phyloP scores from a whole-genome alignment of 1,140 invertebrate species.

The Heterodera carotae region DNA sequence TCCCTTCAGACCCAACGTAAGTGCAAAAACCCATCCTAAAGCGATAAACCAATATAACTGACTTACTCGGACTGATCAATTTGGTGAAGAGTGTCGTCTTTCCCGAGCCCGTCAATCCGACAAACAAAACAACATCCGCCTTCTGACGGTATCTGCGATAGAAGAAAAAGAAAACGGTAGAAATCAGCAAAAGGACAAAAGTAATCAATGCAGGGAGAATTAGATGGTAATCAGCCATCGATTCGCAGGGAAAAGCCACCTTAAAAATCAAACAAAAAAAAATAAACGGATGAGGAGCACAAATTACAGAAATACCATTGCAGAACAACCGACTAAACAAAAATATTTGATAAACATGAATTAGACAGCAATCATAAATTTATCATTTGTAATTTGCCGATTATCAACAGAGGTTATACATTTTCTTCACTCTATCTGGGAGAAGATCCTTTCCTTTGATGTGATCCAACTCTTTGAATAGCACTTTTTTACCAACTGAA shows the following conservation, averaged over 20 bases:
- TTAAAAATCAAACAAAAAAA: background rate
- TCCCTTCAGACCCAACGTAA: too few species aligned
- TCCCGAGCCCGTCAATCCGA: conserved; percentile 53
- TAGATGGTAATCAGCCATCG: conserved; percentile 8
- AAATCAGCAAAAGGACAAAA: conserved; percentile 32
- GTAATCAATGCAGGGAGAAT: conserved; percentile 30
- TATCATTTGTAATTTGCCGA: conserved; percentile 1
- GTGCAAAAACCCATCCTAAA: too few species aligned
- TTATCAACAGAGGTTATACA: conserved; percentile 29
- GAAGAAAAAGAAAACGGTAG: conserved; percentile 32
- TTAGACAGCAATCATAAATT: conserved; percentile 17
- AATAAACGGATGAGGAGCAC: conserved; percentile 1
- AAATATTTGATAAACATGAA: conserved; percentile 9
- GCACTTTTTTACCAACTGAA: conserved; percentile 61
- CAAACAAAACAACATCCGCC: conserved; percentile 44
- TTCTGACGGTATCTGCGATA: conserved; percentile 12
- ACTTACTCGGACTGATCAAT: conserved; percentile 37
- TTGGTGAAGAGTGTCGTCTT: conserved; percentile 52
- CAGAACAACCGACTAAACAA: too few species aligned
- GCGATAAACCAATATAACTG: background rate
- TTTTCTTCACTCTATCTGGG: conserved; percentile 45
- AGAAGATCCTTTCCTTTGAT: conserved; percentile 62
- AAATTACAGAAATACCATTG: too few species aligned
- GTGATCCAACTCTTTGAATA: conserved; percentile 57
- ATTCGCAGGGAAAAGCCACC: background rate